A percentile compares a stretch with the other conserved stretches of the same genome.
These are phyloP conservation scores for Desmodus rotundus DNA, from an alignment of 2,113 vertebrate genomes.

Conservation along the genomic window DNA sequence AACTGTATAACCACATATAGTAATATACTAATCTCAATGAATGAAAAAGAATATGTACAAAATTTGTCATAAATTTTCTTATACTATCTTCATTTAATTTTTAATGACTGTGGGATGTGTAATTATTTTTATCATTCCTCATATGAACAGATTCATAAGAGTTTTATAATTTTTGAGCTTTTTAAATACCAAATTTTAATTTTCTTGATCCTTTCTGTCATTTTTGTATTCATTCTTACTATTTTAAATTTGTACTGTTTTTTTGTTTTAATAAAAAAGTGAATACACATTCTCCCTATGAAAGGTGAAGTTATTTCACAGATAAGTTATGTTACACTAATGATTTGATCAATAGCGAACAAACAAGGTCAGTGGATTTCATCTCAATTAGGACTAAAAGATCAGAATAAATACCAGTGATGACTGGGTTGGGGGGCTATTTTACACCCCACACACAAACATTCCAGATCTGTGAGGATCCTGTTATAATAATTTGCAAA, in stretches of 20 bases:
- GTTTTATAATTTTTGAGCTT: background rate
- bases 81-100: background rate
- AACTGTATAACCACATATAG: background rate
- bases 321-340: slow-evolving; percentile 76
- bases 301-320: slow-evolving; percentile 81
- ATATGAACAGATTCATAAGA: background rate
- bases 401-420: slow-evolving; percentile 82
- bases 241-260: background rate
- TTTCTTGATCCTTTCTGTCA: background rate
- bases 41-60: background rate
- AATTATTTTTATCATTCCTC: background rate
- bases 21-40: background rate
- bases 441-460: slow-evolving; percentile 81
- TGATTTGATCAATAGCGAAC: slow-evolving; percentile 75
- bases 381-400: slow-evolving; percentile 81
- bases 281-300: slow-evolving; percentile 76
- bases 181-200: background rate
- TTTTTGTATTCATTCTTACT: background rate
- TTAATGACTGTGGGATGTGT: background rate
- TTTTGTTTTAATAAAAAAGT: background rate
- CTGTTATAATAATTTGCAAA: slow-evolving; percentile 74
- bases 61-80: background rate
- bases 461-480: slow-evolving; percentile 80
- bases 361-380: slow-evolving; percentile 78
- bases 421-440: slow-evolving; percentile 74